Evolutionary conservation across 2,113 vertebrate genomes (phyloP).

Genomic region (Phodopus roborovskii): DNA sequence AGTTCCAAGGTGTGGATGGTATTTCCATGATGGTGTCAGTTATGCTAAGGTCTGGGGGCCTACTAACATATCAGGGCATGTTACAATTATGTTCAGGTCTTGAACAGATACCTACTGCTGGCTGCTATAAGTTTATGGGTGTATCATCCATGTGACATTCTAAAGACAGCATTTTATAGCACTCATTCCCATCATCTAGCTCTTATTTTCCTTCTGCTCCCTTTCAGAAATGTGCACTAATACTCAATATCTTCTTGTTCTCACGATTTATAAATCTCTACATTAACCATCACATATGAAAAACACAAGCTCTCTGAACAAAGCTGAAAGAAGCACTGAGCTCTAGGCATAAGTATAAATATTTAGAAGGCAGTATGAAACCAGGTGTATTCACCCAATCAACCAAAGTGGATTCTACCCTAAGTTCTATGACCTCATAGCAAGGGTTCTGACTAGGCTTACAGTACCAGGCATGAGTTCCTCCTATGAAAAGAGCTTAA

Average conservation of each 20-base stretch:
- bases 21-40: neutral
- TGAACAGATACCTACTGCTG: neutral
- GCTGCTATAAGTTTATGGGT: neutral
- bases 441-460: too few species aligned
- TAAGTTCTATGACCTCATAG: neutral
- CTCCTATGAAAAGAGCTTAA: neutral
- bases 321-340: neutral
- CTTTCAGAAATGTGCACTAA: neutral
- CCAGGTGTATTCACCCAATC: neutral
- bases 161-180: neutral
- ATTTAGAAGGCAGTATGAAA: neutral
- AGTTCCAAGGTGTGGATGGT: neutral
- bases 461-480: neutral
- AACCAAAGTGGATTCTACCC: neutral
- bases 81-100: neutral
- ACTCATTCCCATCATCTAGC: neutral
- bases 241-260: neutral
- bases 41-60: neutral
- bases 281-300: neutral
- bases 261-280: neutral
- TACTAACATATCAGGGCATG: neutral
- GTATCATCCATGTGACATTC: neutral
- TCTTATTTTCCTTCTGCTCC: neutral
- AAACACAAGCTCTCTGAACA: neutral
- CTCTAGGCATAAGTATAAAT: neutral